Percentiles rank a stretch among this genome's conserved stretches.
These are phyloP conservation scores for Calcarius ornatus DNA, from an alignment of 2,113 vertebrate genomes.

Conservation along the genomic window DNA sequence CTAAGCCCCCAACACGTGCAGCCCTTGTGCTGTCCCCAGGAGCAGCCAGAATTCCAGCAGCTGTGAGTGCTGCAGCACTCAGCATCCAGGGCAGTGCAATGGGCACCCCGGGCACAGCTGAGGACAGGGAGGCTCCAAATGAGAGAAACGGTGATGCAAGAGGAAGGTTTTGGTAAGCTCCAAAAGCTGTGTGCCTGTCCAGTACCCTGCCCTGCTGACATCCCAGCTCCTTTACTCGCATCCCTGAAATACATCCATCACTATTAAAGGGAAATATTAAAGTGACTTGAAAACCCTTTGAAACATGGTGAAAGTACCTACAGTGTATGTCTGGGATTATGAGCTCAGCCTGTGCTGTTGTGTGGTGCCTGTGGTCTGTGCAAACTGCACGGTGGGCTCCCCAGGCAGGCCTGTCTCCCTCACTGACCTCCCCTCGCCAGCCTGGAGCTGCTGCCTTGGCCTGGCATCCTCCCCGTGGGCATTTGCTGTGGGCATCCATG, in stretches of 20 bases:
- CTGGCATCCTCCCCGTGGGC: background rate
- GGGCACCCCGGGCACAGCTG: background rate
- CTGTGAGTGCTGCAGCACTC: background rate
- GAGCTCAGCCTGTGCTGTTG: background rate
- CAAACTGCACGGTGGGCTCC: background rate
- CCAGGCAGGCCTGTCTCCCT: too few species aligned
- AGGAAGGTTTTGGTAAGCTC: background rate
- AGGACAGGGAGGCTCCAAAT: background rate
- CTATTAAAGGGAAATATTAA: background rate
- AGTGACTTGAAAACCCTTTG: background rate
- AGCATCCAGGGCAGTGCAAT: background rate
- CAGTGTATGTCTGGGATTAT: background rate
- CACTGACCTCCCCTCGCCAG: too few species aligned
- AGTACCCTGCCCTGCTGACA: rapidly evolving
- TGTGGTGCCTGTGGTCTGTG: background rate
- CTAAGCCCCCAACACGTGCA: rapidly evolving
- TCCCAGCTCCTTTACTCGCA: background rate
- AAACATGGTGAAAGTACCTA: background rate
- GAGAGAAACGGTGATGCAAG: background rate
- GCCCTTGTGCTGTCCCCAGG: background rate
- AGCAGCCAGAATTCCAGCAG: background rate
- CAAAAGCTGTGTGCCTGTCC: background rate
- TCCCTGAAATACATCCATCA: background rate
- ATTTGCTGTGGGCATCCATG: background rate
- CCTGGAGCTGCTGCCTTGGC: background rate